Conservation (phyloP, 2,888 invertebrate species). For the Microctonus aethiopoides region DNA sequence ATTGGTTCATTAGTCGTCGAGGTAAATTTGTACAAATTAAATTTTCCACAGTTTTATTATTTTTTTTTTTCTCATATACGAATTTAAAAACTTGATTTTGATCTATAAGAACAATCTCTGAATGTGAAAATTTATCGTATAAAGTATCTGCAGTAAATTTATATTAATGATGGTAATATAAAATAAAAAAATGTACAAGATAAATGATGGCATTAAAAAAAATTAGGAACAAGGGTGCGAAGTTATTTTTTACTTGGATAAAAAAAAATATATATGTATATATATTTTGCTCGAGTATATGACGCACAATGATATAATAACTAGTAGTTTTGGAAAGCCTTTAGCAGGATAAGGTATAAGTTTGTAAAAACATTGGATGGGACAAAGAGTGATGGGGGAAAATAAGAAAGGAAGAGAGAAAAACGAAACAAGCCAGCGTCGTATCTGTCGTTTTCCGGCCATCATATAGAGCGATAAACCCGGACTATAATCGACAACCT, state of each 20-base stretch:
- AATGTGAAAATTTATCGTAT: not conserved
- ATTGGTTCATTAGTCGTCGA: conserved; percentile 31
- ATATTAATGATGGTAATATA: not conserved
- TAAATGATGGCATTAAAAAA: not conserved
- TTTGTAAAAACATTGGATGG: not conserved
- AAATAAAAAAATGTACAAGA: not conserved
- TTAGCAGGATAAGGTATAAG: not conserved
- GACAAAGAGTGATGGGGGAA: not conserved
- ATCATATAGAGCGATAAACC: conserved; percentile 7
- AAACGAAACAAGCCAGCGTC: not conserved
- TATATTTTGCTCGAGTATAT: not conserved
- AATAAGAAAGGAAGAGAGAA: not conserved
- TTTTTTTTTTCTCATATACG: not conserved
- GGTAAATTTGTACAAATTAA: conserved; percentile 12
- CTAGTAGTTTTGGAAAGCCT: not conserved
- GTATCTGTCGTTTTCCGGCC: conserved; percentile 3
- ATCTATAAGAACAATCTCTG: not conserved
- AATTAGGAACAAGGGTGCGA: not conserved
- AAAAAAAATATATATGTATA: not conserved
- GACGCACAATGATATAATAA: not conserved
- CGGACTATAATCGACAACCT: conserved; percentile 15
- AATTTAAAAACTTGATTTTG: not conserved
- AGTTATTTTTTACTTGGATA: not conserved
- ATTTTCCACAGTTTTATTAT: not conserved
- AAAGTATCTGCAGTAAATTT: not conserved